These are phyloP conservation scores for Acrocephalus arundinaceus DNA, from an alignment of 2,113 vertebrate species.

Conservation along the genomic window DNA sequence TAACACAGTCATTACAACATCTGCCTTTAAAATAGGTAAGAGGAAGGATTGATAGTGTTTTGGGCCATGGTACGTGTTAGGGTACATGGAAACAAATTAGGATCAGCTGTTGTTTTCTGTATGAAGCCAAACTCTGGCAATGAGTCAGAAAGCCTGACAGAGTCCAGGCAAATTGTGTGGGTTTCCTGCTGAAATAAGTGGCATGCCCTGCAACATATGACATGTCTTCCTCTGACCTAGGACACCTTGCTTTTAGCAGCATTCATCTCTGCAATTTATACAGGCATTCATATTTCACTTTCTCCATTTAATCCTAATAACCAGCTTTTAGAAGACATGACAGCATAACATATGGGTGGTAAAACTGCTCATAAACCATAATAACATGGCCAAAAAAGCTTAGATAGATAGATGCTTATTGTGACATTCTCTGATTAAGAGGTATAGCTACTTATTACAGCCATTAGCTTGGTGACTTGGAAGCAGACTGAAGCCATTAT, in stretches of 20 bases:
- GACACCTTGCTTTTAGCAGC: constrained; percentile 10
- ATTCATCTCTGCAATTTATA: constrained; percentile 25
- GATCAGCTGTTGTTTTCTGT: background rate
- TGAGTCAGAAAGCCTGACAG: background rate
- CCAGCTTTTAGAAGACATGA: constrained; percentile 52
- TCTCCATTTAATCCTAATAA: constrained; percentile 58
- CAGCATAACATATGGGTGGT: constrained; percentile 53
- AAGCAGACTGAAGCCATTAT: constrained; percentile 40
- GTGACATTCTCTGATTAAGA: constrained; percentile 54
- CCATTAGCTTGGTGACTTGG: constrained; percentile 55
- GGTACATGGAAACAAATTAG: background rate
- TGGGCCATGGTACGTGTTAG: background rate
- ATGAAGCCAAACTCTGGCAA: background rate
- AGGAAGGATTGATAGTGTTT: background rate
- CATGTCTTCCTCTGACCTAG: background rate
- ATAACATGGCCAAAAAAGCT: constrained; percentile 35
- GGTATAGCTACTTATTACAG: constrained; percentile 54
- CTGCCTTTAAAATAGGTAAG: background rate
- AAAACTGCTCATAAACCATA: constrained; percentile 56
- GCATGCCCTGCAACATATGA: background rate
- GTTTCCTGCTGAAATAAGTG: background rate
- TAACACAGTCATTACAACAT: background rate
- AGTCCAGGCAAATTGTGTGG: background rate
- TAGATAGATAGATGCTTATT: constrained; percentile 55
- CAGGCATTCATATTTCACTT: constrained; percentile 50